Evolutionary conservation across 2,888 invertebrate genomes (phyloP).

Genomic region (Watsonalla binaria): DNA sequence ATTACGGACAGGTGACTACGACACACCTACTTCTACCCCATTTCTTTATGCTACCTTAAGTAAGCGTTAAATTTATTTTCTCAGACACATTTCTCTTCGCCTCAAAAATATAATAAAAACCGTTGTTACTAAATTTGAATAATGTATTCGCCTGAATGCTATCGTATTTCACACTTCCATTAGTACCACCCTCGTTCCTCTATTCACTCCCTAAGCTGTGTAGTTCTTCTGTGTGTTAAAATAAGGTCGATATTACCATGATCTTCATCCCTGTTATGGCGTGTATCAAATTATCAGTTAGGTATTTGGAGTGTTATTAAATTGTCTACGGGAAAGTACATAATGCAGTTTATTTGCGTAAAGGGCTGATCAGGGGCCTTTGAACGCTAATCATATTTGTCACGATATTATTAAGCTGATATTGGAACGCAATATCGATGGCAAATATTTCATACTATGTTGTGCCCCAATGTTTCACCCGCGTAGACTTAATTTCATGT

Average conservation of each 20-base stretch:
- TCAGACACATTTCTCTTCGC: conserved; percentile 24
- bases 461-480: too few species aligned
- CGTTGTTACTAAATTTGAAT: conserved; percentile 59
- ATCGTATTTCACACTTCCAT: conserved; percentile 68
- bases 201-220: conserved; percentile 12
- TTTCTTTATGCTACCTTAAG: conserved; percentile 8
- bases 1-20: not conserved
- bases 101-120: conserved; percentile 42
- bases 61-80: conserved; percentile 12
- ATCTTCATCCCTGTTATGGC: conserved; percentile 13
- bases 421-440: conserved; percentile 3
- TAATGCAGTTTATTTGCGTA: conserved; percentile 42
- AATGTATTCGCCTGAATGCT: conserved; percentile 57
- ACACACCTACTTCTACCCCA: not conserved
- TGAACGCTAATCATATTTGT: conserved; percentile 26
- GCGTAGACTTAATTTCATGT: too few species aligned
- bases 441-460: too few species aligned
- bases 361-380: conserved; percentile 17
- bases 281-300: conserved; percentile 42
- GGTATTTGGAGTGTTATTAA: conserved; percentile 38
- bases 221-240: conserved; percentile 2
- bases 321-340: conserved; percentile 32
- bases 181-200: conserved; percentile 42
- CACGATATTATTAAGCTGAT: conserved; percentile 17
- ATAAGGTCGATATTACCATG: conserved; percentile 18